Percentiles rank a stretch among this genome's conserved stretches.
These are phyloP conservation scores for Drosophila miranda DNA, from an alignment of 1,140 invertebrate species.

Conservation along the genomic window DNA sequence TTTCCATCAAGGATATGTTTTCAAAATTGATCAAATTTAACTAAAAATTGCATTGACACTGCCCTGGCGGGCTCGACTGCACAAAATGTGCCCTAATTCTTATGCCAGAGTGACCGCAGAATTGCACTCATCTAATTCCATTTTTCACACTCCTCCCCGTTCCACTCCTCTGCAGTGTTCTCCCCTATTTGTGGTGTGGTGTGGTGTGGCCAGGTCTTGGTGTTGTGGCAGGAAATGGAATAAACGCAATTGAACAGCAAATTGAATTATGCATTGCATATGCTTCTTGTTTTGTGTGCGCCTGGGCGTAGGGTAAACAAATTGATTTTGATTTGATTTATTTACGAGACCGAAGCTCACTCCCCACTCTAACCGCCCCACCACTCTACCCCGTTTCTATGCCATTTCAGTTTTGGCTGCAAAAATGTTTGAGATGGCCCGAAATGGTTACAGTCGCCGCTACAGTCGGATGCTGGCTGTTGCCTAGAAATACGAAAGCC, in stretches of 20 bases:
- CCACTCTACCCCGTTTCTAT: neutral
- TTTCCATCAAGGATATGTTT: neutral
- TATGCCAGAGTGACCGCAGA: conserved; percentile 48
- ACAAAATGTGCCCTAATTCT: conserved; percentile 41
- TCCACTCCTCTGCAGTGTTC: too few species aligned
- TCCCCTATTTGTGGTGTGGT: neutral
- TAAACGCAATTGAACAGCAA: conserved; percentile 76
- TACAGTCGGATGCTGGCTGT: conserved; percentile 20
- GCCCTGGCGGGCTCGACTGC: neutral
- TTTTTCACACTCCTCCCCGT: neutral
- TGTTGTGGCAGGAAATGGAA: conserved; percentile 61
- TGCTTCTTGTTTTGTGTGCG: conserved; percentile 43
- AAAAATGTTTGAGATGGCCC: conserved; percentile 38
- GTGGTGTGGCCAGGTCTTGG: conserved; percentile 10
- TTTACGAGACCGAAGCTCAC: conserved; percentile 46
- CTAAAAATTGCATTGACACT: too few species aligned
- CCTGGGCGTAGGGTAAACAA: conserved; percentile 62
- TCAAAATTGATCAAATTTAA: conserved; percentile 14
- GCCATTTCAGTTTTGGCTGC: conserved; percentile 2
- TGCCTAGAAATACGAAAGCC: conserved; percentile 32
- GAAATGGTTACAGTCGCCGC: conserved; percentile 36
- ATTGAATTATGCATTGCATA: conserved; percentile 77
- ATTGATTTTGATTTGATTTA: conserved; percentile 80
- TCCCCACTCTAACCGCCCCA: neutral
- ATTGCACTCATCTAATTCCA: conserved; percentile 24